Evolutionary conservation across 2,888 invertebrate genomes (phyloP).

Genomic region (Corythucha ciliata): DNA sequence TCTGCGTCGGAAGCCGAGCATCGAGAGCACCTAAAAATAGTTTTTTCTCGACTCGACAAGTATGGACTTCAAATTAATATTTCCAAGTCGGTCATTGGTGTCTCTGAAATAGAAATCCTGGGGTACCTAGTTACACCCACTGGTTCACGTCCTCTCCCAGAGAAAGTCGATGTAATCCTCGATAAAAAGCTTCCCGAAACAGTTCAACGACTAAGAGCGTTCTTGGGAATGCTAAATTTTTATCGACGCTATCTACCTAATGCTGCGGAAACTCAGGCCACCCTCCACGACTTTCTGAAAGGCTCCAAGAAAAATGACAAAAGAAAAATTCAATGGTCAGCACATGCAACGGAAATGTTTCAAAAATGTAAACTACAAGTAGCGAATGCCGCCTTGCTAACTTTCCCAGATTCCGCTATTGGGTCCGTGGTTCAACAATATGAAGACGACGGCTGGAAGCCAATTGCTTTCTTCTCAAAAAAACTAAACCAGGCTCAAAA

Average conservation of each 20-base stretch:
- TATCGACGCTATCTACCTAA: conserved; percentile 38
- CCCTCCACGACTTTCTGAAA: conserved; percentile 15
- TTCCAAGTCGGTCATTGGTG: conserved; percentile 18
- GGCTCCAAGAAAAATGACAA: conserved; percentile 30
- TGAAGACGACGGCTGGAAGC: conserved; percentile 1
- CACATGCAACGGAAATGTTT: conserved; percentile 22
- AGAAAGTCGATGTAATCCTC: conserved; percentile 25
- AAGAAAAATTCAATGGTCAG: conserved; percentile 29
- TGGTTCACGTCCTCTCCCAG: conserved; percentile 21
- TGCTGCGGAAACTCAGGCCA: conserved; percentile 26
- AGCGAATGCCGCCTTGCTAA: conserved; percentile 24
- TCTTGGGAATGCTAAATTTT: conserved; percentile 40
- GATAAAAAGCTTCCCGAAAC: conserved; percentile 23
- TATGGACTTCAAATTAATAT: too few species aligned
- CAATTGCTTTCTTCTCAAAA: conserved; percentile 17
- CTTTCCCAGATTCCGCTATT: conserved; percentile 20
- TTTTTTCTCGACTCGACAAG: conserved; percentile 33
- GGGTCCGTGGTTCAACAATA: conserved; percentile 7
- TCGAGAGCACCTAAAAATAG: conserved; percentile 33
- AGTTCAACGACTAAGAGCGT: conserved; percentile 30
- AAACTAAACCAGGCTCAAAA: conserved; percentile 12
- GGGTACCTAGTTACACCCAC: conserved; percentile 19
- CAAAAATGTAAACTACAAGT: conserved; percentile 28
- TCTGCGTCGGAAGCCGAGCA: conserved; percentile 16
- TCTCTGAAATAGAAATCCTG: conserved; percentile 14